Conservation (phyloP, 2,113 vertebrate species). For the Austrofundulus limnaeus region DNA sequence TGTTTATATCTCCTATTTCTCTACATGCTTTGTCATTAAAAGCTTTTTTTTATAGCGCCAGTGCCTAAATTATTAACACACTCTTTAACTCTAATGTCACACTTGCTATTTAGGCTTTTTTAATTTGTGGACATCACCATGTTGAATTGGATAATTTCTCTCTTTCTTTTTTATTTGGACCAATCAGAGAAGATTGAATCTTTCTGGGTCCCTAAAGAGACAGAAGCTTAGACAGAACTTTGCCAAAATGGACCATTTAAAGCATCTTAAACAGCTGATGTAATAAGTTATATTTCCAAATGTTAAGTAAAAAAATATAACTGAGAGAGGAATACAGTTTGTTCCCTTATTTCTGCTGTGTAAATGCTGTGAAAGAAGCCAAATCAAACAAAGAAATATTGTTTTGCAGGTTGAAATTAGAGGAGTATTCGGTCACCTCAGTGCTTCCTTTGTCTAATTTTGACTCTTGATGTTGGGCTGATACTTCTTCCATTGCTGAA, state of each 20-base stretch:
- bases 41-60: no score
- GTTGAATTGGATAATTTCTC: no score
- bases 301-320: background rate
- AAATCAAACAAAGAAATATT: background rate
- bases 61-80: no score
- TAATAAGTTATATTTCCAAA: no score
- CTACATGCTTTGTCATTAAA: no score
- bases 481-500: conserved; percentile 4
- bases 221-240: background rate
- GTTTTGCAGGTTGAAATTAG: background rate
- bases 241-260: no score
- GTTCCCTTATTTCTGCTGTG: background rate
- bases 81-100: no score
- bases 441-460: conserved; percentile 4
- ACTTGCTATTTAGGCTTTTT: background rate
- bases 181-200: background rate
- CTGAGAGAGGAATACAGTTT: no score
- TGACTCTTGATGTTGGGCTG: conserved; percentile 17
- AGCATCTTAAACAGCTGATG: no score
- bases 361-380: background rate
- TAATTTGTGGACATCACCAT: background rate
- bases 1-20: no score
- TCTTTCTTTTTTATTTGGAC: background rate
- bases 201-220: background rate
- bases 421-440: background rate